Evolutionary conservation across 2,888 invertebrate genomes (phyloP), one percentile per base, ranked within the genome.

Genomic region (Bhutanitis thaidina): DNA sequence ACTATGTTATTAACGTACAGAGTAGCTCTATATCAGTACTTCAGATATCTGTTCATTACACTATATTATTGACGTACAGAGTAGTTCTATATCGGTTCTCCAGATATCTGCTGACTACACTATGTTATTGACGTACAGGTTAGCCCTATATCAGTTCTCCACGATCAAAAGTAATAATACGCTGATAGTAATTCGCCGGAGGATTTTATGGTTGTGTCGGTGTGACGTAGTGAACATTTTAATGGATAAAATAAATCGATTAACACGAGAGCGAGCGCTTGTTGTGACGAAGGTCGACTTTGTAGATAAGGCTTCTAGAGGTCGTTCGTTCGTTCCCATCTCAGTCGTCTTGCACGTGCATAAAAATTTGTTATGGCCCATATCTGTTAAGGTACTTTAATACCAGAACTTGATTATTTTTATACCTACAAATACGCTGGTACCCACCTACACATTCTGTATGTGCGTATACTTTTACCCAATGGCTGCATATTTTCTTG

Each of bases 181-280:
- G 7, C 27, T 36, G 36, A 12, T 1, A 27, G 25, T 14, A 44
- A 29, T 32, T 39, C 30, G 10, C 30, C n/a, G 7, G 34, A 12
- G 34, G 5, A 12, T 10, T 34, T 12, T 39, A 34, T 13, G 14
- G 7, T 29, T 2, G 15, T 37, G 38, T 14, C 9, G 7, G 39
- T 7, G n/a, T 39, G 39, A 34, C 1, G 34, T 16, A 38, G 27
- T 47, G 32, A 47, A 47, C 20, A 34, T 39, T 47, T 41, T 48
- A 41, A 48, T 48, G 35, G 43, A 30, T 27, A 29, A 13, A 43
- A 37, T 49, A 37, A 43, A 49, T 43, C 49, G 49, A 43, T 49
- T 49, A 37, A 32, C 37, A 25, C 32, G 20, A 20, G 37, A 14
- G 32, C 15, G 9, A 10, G 15, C 8, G 40, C 25, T 25, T 16